A percentile compares a stretch with the other conserved stretches of the same genome.
These are phyloP conservation scores for Pocillopora damicornis DNA, from an alignment of 64 coral and sea anemone genomes.

Conservation along the genomic window DNA sequence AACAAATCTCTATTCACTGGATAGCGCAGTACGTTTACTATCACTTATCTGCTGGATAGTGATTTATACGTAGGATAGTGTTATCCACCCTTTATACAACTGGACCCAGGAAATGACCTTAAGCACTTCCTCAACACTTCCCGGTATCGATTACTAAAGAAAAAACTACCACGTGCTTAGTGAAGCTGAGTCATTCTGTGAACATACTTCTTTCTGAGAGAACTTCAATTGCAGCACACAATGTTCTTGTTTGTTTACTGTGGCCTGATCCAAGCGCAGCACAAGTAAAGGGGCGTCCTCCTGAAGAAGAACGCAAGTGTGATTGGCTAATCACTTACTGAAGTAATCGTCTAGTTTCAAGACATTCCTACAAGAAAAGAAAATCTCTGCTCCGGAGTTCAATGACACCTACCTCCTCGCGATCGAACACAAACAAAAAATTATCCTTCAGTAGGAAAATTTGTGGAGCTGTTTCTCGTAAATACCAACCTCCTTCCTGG, in stretches of 20 bases:
- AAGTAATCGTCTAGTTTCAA: too few species aligned
- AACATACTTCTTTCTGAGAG: neutral
- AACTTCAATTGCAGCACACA: neutral
- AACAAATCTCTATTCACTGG: too few species aligned
- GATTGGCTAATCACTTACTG: too few species aligned
- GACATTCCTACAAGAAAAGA: neutral
- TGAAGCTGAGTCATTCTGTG: neutral
- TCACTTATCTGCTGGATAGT: too few species aligned
- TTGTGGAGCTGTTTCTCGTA: neutral
- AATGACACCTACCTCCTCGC: constrained; percentile 9
- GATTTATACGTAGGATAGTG: too few species aligned
- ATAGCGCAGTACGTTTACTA: too few species aligned
- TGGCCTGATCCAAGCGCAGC: constrained; percentile 12
- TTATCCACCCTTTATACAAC: too few species aligned
- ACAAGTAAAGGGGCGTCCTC: neutral
- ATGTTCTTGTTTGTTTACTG: neutral
- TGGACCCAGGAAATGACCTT: too few species aligned
- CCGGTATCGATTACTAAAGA: too few species aligned
- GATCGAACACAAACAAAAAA: constrained; percentile 27
- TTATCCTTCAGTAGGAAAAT: constrained; percentile 24
- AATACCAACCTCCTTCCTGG: neutral
- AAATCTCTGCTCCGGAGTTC: neutral
- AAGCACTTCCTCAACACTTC: too few species aligned
- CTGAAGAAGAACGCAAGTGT: neutral
- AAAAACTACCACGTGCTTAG: too few species aligned